A percentile compares a stretch with the other conserved stretches of the same genome.
phyloP scores from a whole-genome alignment of 1,140 invertebrate species.

The Proctacanthus coquilletti region DNA sequence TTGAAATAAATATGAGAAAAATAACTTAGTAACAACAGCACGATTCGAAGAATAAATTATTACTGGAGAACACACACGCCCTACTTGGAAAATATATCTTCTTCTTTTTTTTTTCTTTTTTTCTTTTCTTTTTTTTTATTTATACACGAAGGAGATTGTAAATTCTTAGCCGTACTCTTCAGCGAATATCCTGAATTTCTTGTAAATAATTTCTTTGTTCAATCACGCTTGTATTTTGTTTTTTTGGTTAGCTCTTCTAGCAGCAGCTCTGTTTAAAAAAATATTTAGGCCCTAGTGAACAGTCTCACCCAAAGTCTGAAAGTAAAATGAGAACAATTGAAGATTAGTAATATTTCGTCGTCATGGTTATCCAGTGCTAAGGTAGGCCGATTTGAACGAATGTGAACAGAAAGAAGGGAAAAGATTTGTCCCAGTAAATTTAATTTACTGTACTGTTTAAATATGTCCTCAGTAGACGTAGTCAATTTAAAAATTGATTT shows the following conservation, averaged over 20 bases:
- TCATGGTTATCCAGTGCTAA: neutral
- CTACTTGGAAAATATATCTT: neutral
- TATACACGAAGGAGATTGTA: neutral
- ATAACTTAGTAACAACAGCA: neutral
- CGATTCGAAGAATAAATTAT: neutral
- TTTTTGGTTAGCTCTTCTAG: neutral
- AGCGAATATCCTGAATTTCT: neutral
- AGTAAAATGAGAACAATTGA: neutral
- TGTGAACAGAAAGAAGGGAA: too few relatives aligned
- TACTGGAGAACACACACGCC: neutral
- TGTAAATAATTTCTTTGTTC: neutral
- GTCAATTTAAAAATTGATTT: too few relatives aligned
- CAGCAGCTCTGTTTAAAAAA: neutral
- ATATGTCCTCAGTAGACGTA: neutral
- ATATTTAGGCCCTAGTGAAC: slow-evolving; percentile 5
- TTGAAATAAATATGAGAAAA: too few relatives aligned
- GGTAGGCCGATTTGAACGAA: too few relatives aligned
- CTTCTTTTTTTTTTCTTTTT: too few relatives aligned
- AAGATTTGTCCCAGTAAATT: too few relatives aligned
- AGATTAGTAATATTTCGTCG: neutral
- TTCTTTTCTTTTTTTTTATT: too few relatives aligned
- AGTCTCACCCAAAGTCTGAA: slow-evolving; percentile 7
- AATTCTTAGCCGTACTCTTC: neutral
- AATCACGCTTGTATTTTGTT: neutral
- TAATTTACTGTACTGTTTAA: neutral